phyloP scores from a whole-genome alignment of 2,797 vertebrate species.

The Pempheris klunzingeri region DNA sequence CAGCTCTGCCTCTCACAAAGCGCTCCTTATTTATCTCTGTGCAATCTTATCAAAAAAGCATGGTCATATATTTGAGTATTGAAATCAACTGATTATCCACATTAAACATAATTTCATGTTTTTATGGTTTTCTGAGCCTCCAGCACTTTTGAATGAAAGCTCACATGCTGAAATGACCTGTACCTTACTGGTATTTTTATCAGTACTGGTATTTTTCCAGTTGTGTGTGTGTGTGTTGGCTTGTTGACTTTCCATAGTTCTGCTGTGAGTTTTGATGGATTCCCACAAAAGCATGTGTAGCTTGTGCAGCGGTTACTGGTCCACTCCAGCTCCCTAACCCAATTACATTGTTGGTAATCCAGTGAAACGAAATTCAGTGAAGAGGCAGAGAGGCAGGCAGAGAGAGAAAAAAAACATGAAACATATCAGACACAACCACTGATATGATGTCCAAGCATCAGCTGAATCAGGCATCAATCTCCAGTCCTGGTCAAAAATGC shows the following conservation, averaged over 20 bases:
- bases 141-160: conserved; percentile 21
- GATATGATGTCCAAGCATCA: conserved; percentile 74
- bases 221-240: conserved; percentile 33
- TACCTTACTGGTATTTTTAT: too few species aligned
- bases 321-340: conserved; percentile 74
- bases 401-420: conserved; percentile 66
- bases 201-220: conserved; percentile 10
- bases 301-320: conserved; percentile 68
- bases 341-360: conserved; percentile 83
- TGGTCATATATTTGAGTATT: background rate
- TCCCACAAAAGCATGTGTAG: conserved; percentile 73
- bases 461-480: conserved; percentile 84
- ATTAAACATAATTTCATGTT: conserved; percentile 2
- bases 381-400: conserved; percentile 57
- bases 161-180: background rate
- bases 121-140: too few species aligned
- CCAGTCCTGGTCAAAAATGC: conserved; percentile 72
- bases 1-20: background rate
- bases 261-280: conserved; percentile 64
- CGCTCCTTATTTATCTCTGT: background rate
- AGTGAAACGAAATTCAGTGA: conserved; percentile 79
- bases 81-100: background rate
- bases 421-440: conserved; percentile 69
- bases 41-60: background rate
- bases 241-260: conserved; percentile 58